Evolutionary conservation across 2,113 vertebrate genomes (phyloP), one percentile per base, ranked within the genome.

Genomic region (Ophthalmolycus amberensis): DNA sequence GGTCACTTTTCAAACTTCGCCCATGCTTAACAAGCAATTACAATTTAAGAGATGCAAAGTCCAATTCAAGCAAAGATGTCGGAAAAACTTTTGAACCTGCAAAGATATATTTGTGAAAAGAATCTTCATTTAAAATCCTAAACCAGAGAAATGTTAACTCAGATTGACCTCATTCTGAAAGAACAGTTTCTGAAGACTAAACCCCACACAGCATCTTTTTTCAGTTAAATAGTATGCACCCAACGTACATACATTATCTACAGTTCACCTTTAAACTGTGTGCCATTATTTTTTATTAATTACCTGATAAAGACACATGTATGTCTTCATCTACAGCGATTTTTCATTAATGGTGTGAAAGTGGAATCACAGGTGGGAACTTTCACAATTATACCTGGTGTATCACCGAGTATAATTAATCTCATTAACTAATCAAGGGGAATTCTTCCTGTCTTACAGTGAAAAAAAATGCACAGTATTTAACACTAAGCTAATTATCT

Each of bases 351-450:
- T 89, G 70, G 88, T 72, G 90, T 88, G 79, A 89, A 88, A 85
- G 88, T 84, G 83, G 83, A 91, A 92, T 93, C 92, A 83, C 94
- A 94, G 93, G 93, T 95, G 94, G 94, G 94, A 95, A 94, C 95
- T 93, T 93, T 94, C 85, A 92, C 93, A 94, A 94, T 94, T 95
- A 94, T 88, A 94, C 93, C 92, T 92, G 88, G 84, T 91, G 85
- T 91, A 93, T 89, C 69, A 84, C 71, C 54, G 75, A 88, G 87
- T 78, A 79, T 95, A 95, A 95, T 95, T 95, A 95, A 95, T 91
- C 88, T 92, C 32, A 95, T 95, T 94, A 95, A 90, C 85, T 92
- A 95, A 94, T 95, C 87, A 95, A 77, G 79, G 80, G 85, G 85
- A 91, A 82, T 91, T 88, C 82, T 82, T 84, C 71, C 59, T 71